phyloP scores from a whole-genome alignment of 2,797 vertebrate genomes.

The Sitta carolinensis region DNA sequence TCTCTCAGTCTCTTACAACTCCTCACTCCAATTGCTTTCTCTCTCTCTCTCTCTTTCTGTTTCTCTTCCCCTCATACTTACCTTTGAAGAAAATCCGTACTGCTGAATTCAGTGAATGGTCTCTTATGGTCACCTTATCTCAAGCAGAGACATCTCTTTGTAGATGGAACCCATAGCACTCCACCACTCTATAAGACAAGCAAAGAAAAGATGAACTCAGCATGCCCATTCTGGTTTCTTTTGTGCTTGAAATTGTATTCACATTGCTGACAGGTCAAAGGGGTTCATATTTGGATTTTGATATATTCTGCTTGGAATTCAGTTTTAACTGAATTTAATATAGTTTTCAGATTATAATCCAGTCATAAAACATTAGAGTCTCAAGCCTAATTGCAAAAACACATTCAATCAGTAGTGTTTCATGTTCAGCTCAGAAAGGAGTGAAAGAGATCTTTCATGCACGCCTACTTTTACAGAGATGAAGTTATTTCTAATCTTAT shows the following conservation, averaged over 20 bases:
- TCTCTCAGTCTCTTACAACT: neutral
- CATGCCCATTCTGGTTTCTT: neutral
- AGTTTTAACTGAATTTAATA: neutral
- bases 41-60: neutral
- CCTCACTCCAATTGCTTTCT: neutral
- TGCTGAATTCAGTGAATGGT: rapidly evolving
- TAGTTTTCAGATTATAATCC: neutral
- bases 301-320: neutral
- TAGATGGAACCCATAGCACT: neutral
- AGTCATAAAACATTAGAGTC: neutral
- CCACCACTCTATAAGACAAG: neutral
- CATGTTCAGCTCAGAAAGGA: neutral
- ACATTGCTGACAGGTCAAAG: neutral
- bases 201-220: neutral
- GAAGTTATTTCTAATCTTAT: neutral
- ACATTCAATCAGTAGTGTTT: neutral
- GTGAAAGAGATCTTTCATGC: neutral
- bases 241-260: neutral
- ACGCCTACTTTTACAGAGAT: neutral
- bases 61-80: neutral
- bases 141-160: neutral
- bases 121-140: too few species aligned
- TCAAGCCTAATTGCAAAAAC: neutral
- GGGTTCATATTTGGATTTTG: neutral
- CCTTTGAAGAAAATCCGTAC: neutral